These are phyloP conservation scores for Eledone cirrhosa DNA, from an alignment of 2,888 invertebrate genomes.

Conservation along the genomic window DNA sequence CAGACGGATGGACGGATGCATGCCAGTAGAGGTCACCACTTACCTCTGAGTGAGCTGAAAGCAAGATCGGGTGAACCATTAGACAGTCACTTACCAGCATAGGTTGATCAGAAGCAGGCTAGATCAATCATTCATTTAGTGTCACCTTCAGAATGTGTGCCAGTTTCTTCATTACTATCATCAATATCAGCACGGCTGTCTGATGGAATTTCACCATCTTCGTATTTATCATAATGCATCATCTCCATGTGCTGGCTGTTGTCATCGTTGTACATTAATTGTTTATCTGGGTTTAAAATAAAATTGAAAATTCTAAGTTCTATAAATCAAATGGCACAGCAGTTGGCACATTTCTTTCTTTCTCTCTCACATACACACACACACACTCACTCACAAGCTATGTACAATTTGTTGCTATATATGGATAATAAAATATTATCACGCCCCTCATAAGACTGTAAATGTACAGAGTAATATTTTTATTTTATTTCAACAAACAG, in stretches of 20 bases:
- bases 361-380: too few relatives aligned
- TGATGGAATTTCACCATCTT: conserved; percentile 28
- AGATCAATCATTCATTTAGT: conserved; percentile 29
- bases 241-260: conserved; percentile 4
- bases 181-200: conserved; percentile 25
- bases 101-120: conserved; percentile 22
- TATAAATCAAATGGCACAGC: not conserved
- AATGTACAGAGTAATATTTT: too few relatives aligned
- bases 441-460: too few relatives aligned
- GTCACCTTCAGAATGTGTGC: conserved; percentile 28
- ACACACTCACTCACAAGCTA: too few relatives aligned
- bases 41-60: conserved; percentile 24
- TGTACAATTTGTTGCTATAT: too few relatives aligned
- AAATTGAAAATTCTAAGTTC: too few relatives aligned
- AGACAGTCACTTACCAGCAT: conserved; percentile 27
- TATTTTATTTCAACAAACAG: too few relatives aligned
- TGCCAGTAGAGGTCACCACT: conserved; percentile 28
- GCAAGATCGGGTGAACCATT: conserved; percentile 14
- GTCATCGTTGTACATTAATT: conserved; percentile 8
- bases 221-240: conserved; percentile 25
- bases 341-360: too few relatives aligned
- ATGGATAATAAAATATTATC: too few relatives aligned
- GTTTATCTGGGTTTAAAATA: not conserved
- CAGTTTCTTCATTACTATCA: conserved; percentile 18
- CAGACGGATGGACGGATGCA: conserved; percentile 24